These are phyloP conservation scores for Pagrus major DNA, from an alignment of 2,113 vertebrate genomes.

Conservation along the genomic window DNA sequence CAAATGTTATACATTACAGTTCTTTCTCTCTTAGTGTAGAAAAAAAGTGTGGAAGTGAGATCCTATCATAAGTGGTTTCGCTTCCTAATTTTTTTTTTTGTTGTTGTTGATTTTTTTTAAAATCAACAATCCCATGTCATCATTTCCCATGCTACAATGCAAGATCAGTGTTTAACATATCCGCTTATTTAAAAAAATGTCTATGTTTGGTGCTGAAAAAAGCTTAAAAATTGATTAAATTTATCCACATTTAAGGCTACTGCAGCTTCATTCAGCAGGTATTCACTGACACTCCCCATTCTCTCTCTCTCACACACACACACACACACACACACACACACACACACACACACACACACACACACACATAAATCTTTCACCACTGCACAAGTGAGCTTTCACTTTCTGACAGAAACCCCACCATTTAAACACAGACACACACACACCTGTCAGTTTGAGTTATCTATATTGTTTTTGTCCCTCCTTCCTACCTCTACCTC, in stretches of 20 bases:
- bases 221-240: not conserved
- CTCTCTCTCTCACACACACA: not conserved
- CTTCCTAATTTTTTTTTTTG: too few species aligned
- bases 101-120: too few species aligned
- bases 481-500: conserved; percentile 24
- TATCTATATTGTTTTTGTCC: conserved; percentile 67
- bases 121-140: not conserved
- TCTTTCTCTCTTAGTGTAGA: too few species aligned
- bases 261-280: conserved; percentile 53
- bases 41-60: too few species aligned
- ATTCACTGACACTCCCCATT: conserved; percentile 36
- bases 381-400: conserved; percentile 67
- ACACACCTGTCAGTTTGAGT: conserved; percentile 69
- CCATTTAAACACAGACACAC: conserved; percentile 48
- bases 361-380: conserved; percentile 69
- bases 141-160: not conserved
- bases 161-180: not conserved
- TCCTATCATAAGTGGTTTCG: too few species aligned
- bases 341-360: conserved; percentile 10
- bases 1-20: too few species aligned
- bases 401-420: conserved; percentile 59
- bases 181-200: not conserved
- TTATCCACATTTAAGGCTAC: conserved; percentile 12
- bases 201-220: not conserved
- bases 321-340: conserved; percentile 16